phyloP scores from a whole-genome alignment of 1,140 invertebrate genomes.

The Bombus polaris region DNA sequence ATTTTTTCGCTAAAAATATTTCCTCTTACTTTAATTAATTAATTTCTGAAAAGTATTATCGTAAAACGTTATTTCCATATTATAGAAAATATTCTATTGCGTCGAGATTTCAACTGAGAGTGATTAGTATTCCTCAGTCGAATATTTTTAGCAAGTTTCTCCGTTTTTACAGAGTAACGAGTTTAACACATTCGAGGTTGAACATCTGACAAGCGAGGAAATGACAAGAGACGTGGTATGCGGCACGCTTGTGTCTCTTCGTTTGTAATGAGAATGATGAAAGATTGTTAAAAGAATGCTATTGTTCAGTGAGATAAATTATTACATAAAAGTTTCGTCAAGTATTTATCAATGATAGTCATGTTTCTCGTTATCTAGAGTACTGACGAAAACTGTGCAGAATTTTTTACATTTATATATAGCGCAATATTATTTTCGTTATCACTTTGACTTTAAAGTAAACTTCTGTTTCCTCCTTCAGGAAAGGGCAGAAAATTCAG shows the following conservation, averaged over 20 bases:
- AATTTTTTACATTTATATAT: not conserved
- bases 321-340: no score
- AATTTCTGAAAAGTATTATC: not conserved
- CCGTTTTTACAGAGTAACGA: conserved; percentile 40
- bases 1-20: not conserved
- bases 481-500: conserved; percentile 5
- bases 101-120: no score
- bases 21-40: no score
- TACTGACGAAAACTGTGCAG: not conserved
- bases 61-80: not conserved
- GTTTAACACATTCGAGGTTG: conserved; percentile 40
- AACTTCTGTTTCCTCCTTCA: not conserved
- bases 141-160: not conserved
- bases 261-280: not conserved
- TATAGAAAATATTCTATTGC: not conserved
- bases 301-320: not conserved
- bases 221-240: conserved; percentile 31
- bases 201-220: not conserved
- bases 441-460: not conserved
- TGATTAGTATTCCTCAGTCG: not conserved
- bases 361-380: not conserved
- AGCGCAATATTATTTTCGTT: not conserved
- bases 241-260: not conserved
- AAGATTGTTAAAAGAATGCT: conserved; percentile 4
- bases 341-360: not conserved